Percentiles rank a stretch among this genome's conserved stretches.
Conservation (phyloP, 64 coral and sea anemone species). For the Montipora efflorescens region DNA sequence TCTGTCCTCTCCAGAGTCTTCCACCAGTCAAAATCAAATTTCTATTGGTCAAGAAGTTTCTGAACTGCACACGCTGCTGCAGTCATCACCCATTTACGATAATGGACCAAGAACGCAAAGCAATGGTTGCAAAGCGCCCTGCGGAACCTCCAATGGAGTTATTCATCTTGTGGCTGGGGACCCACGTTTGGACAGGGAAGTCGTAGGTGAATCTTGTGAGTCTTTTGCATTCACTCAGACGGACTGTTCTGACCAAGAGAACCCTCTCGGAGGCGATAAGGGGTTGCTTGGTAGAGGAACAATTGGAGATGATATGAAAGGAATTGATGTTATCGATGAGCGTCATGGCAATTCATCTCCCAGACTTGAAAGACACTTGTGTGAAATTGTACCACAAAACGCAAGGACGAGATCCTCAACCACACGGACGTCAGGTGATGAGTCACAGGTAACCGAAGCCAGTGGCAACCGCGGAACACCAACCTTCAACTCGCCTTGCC, state of each 20-base stretch:
- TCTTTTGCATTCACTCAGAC: background rate
- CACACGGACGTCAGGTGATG: background rate
- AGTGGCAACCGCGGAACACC: background rate
- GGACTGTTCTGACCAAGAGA: background rate
- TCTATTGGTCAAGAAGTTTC: background rate
- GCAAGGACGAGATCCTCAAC: background rate
- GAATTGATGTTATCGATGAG: background rate
- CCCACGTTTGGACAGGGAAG: background rate
- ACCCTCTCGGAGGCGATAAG: background rate
- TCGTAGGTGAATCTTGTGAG: background rate
- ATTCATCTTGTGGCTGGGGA: background rate
- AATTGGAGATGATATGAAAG: background rate
- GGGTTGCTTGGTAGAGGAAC: background rate
- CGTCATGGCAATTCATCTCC: background rate
- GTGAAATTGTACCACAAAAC: background rate
- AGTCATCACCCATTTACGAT: background rate
- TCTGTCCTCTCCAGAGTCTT: conserved; percentile 20
- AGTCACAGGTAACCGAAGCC: background rate
- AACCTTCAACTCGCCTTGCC: background rate
- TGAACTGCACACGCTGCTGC: background rate
- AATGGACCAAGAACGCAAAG: background rate
- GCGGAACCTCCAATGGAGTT: background rate
- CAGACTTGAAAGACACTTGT: background rate
- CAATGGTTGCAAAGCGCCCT: background rate
- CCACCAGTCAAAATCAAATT: background rate